Evolutionary conservation across 2,888 invertebrate species (phyloP), one percentile per base, ranked within the genome.

Genomic region (Maniola hyperantus): DNA sequence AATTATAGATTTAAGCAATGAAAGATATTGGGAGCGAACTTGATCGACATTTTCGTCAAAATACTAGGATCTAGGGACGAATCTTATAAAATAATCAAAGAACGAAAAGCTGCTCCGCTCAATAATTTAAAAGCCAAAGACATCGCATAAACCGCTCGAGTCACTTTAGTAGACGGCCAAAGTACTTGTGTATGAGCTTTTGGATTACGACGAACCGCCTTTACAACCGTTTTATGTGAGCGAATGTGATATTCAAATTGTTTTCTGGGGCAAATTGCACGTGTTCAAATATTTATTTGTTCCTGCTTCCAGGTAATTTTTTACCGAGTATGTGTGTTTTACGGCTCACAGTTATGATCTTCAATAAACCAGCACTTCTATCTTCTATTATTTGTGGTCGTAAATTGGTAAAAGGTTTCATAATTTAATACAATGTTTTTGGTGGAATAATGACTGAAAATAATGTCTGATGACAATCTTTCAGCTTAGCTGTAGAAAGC

Each of bases 191-290:
- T 71, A 64, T 66, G 66, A 68, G 67, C 66, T 62, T 62, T 77
- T 79, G 77, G 79, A 83, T 79, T 81, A 73, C 73, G 72, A 72
- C 66, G 71, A 71, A 76, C 73, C 76, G 77, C 78, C 72, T 83
- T 85, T 83, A 83, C 74, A 71, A 68, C 76, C 75, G 75, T 83
- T 84, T 83, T 85, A 84, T 77, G 60, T 42, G 36, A 71, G 74
- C 70, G 70, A 74, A 78, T 74, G 72, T 71, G 66, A 71, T 70
- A 73, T 71, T 73, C 67, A 66, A 68, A 70, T 66, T 64, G 68
- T 66, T 70, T 59, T 65, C 55, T 48, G 64, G 59, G 58, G 65
- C 42, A 58, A 68, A 62, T 67, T 64, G 53, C 51, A 39, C 60
- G 57, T 50, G 26, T 64, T 70, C 57, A 70, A 70, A 70, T 70